These are phyloP conservation scores for Phataginus tricuspis DNA, from an alignment of 2,797 vertebrate genomes.

Conservation along the genomic window DNA sequence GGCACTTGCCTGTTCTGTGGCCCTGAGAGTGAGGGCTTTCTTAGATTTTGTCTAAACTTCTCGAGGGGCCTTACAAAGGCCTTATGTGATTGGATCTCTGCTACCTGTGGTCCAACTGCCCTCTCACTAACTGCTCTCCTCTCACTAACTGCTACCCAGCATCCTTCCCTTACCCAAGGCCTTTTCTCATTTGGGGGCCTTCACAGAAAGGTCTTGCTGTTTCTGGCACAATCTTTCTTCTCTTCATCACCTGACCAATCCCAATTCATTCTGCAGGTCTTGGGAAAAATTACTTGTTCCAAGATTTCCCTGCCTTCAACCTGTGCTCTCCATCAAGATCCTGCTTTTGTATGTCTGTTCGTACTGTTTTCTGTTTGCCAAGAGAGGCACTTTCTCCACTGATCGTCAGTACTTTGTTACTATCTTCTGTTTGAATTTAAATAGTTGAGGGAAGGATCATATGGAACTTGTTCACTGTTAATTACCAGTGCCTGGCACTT, in stretches of 20 bases:
- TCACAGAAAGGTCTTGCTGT: not conserved
- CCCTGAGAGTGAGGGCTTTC: not conserved
- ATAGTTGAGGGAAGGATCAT: not conserved
- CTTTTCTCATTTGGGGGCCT: not conserved
- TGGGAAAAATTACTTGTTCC: not conserved
- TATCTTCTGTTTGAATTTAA: not conserved
- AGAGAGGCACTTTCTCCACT: not conserved
- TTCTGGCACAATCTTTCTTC: not conserved
- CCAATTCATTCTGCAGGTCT: not conserved
- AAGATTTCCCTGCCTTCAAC: not conserved
- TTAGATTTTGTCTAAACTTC: not conserved
- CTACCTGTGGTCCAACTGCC: not conserved
- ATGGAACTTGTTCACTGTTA: not conserved
- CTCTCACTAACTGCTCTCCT: not conserved
- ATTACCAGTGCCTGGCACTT: not conserved
- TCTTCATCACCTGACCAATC: not conserved
- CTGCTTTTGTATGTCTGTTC: not conserved
- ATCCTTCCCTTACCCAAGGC: not conserved
- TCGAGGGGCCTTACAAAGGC: not conserved
- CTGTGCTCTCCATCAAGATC: too few species aligned
- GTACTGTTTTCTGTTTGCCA: not conserved
- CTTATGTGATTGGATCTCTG: not conserved
- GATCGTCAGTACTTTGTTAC: not conserved
- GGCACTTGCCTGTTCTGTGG: fast-evolving
- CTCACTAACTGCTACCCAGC: not conserved